Base-by-base conservation (phyloP, 2,888 invertebrate species). In the Zygogramma bicolorata region DNA sequence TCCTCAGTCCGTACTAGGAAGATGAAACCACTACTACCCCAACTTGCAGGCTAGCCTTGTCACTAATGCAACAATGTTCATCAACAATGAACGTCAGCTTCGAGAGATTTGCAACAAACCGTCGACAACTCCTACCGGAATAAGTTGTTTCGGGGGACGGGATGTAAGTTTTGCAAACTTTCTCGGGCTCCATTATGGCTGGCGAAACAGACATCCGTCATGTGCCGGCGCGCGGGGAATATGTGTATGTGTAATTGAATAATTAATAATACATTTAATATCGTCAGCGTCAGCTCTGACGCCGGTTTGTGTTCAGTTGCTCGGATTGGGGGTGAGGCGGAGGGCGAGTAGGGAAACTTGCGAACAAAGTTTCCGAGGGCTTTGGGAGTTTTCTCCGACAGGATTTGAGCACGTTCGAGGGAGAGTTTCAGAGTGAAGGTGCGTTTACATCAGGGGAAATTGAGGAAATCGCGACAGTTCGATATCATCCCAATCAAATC, bases 211-310 rank as follows among this genome's bases (percentile, higher is more conserved):
- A 53, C 53, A 27, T 53, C 53, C 22, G 53, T 25, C 53, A 53
- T 53, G 7, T n/a, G 25, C 53, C 53, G 53, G 53, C 13, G 27
- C 53, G 6, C 53, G n/a, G 22, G 53, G 53, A 53, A 53, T 53
- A 25, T 22, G 27, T 27, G 22, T 27, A 53, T 22, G 27, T 53
- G 25, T 53, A 53, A 27, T 53, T 53, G 53, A 53, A 53, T 53
- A 53, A 53, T 27, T 53, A 27, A 53, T 53, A 53, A 53, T 53
- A 27, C 53, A 53, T 53, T 53, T 53, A 27, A 27, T 25, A 27
- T 53, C n/a, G 25, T 53, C 27, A 27, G 27, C n/a, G 53, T n/a
- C 27, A 53, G 53, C 13, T 27, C 27, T 53, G 53, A 22, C 1
- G 27, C 6, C 13, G 25, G 53, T 53, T 53, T 53, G 13, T 27